Evolutionary conservation across 2,888 invertebrate genomes (phyloP), one percentile per base, ranked within the genome.

Genomic region (Liodrosophila aerea): DNA sequence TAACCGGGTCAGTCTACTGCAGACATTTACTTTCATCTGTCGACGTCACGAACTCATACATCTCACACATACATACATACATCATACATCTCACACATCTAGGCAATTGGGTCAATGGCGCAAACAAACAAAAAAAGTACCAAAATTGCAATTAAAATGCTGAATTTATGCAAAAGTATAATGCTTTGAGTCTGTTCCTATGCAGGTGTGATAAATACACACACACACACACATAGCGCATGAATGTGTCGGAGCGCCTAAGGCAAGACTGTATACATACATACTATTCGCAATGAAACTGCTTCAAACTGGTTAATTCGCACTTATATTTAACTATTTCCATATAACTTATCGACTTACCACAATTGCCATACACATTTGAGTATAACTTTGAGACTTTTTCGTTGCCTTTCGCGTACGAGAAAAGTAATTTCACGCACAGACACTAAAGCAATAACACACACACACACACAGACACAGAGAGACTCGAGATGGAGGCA

Each of bases 281-380:
- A n/a, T n/a, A n/a, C n/a, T n/a, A n/a, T n/a, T n/a, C n/a, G n/a
- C n/a, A n/a, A n/a, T n/a, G n/a, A n/a, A n/a, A n/a, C n/a, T n/a
- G n/a, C n/a, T n/a, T n/a, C n/a, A n/a, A n/a, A n/a, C n/a, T n/a
- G n/a, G n/a, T n/a, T n/a, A n/a, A n/a, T n/a, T n/a, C n/a, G n/a
- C n/a, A n/a, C n/a, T n/a, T n/a, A n/a, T n/a, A n/a, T n/a, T n/a
- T n/a, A n/a, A n/a, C n/a, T n/a, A n/a, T n/a, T n/a, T n/a, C n/a
- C n/a, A n/a, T n/a, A n/a, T n/a, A n/a, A n/a, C n/a, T 49, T 29
- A 15, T 53, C 2, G 3, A 93, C 94, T 93, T 91, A 94, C 94
- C 94, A 93, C 93, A 94, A 94, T 94, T 94, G 94, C 94, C 94
- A 94, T 94, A 94, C 94, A 94, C 94, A 94, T 94, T 94, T 89